These are phyloP conservation scores for Alethe castanea DNA, from an alignment of 2,113 vertebrate genomes.

Conservation along the genomic window DNA sequence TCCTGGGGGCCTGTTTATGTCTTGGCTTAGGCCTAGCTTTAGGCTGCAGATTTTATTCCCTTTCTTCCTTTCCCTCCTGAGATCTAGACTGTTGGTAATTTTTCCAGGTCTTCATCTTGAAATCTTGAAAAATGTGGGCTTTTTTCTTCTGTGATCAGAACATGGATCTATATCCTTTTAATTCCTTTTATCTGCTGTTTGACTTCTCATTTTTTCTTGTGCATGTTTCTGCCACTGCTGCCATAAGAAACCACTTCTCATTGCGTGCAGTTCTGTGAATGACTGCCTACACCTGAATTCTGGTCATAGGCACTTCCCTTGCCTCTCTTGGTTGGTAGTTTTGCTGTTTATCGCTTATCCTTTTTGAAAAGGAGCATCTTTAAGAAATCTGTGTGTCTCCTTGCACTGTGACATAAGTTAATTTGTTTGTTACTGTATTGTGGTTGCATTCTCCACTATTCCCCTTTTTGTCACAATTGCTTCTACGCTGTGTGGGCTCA, in stretches of 20 bases:
- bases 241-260: neutral
- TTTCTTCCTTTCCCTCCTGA: neutral
- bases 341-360: neutral
- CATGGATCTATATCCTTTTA: neutral
- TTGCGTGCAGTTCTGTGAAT: neutral
- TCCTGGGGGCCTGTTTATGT: neutral
- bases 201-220: neutral
- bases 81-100: neutral
- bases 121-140: neutral
- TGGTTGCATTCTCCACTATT: neutral
- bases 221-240: neutral
- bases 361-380: neutral
- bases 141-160: neutral
- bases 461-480: rapidly evolving
- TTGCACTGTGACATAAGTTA: neutral
- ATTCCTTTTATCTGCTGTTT: neutral
- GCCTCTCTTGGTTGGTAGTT: neutral
- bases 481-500: rapidly evolving
- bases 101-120: neutral
- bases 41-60: neutral
- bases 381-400: neutral
- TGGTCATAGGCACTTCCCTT: neutral
- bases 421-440: neutral
- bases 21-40: neutral
- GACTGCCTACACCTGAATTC: rapidly evolving